Evolutionary conservation across 2,888 invertebrate genomes (phyloP).

Genomic region (Drosophila greeni): DNA sequence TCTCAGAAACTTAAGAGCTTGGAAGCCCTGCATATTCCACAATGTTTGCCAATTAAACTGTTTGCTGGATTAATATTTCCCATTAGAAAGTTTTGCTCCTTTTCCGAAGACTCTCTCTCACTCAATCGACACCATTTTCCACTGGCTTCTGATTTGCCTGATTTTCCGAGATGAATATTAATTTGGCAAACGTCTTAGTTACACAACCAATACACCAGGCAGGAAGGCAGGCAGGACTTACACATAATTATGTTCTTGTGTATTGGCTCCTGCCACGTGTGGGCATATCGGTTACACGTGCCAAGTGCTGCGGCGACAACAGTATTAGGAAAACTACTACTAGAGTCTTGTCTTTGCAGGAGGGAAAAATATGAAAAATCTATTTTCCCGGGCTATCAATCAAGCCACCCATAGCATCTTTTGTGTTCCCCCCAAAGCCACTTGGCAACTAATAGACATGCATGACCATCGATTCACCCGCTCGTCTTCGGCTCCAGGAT

Average conservation of each 20-base stretch:
- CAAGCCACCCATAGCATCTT: slow-evolving; percentile 39
- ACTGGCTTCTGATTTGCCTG: slow-evolving; percentile 5
- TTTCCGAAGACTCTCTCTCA: not conserved
- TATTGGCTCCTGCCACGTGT: slow-evolving; percentile 27
- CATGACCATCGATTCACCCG: slow-evolving; percentile 31
- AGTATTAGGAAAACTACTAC: slow-evolving; percentile 22
- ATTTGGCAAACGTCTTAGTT: slow-evolving; percentile 52
- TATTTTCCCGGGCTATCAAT: slow-evolving; percentile 64
- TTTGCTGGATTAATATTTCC: slow-evolving; percentile 13
- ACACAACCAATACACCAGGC: slow-evolving; percentile 27
- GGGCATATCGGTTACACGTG: slow-evolving; percentile 33
- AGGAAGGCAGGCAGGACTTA: not conserved
- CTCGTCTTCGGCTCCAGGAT: not conserved
- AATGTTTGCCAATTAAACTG: slow-evolving; percentile 11
- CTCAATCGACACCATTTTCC: slow-evolving; percentile 2
- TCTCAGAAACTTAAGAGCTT: not conserved
- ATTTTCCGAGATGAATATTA: slow-evolving; percentile 25
- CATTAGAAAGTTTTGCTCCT: slow-evolving; percentile 3
- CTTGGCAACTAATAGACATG: slow-evolving; percentile 39
- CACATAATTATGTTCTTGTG: slow-evolving; percentile 24
- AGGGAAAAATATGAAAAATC: slow-evolving; percentile 60
- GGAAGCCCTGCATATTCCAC: slow-evolving; percentile 3
- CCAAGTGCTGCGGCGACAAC: slow-evolving; percentile 25
- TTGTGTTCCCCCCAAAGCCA: slow-evolving; percentile 12
- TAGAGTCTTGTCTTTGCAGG: not conserved